Percentiles rank a stretch among this genome's conserved stretches.
These are phyloP conservation scores for Leptopilina drosophilae DNA, from an alignment of 2,888 invertebrate species.

Conservation along the genomic window DNA sequence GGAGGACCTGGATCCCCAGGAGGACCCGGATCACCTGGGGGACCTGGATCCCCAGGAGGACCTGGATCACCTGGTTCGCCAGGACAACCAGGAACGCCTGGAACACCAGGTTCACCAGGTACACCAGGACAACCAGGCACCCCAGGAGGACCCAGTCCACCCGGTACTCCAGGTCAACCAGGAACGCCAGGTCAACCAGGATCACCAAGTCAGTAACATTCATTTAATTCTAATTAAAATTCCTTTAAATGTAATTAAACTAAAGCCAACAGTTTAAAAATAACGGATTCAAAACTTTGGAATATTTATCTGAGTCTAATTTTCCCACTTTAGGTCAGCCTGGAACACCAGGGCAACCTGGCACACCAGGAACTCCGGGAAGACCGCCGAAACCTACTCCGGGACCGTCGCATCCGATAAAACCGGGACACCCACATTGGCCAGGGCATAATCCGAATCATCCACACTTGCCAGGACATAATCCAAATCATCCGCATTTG, in stretches of 20 bases:
- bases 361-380: conserved; percentile 66
- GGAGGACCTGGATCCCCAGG: conserved; percentile 62
- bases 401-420: conserved; percentile 60
- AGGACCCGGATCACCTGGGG: conserved; percentile 40
- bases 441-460: conserved; percentile 42
- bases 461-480: background rate
- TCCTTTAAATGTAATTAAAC: too few species aligned
- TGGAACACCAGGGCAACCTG: conserved; percentile 67
- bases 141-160: conserved; percentile 44
- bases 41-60: conserved; percentile 60
- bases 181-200: too few species aligned
- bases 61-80: conserved; percentile 47
- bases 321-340: conserved; percentile 62
- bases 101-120: conserved; percentile 48
- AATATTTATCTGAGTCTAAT: too few species aligned
- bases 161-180: conserved; percentile 53
- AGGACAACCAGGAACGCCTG: conserved; percentile 52
- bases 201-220: too few species aligned
- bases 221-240: too few species aligned
- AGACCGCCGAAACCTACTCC: conserved; percentile 65
- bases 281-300: too few species aligned
- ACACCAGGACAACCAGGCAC: conserved; percentile 55
- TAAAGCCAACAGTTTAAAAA: too few species aligned
- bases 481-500: background rate
- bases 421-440: conserved; percentile 7